phyloP scores from a whole-genome alignment of 2,113 vertebrate species.

The Malurus melanocephalus region DNA sequence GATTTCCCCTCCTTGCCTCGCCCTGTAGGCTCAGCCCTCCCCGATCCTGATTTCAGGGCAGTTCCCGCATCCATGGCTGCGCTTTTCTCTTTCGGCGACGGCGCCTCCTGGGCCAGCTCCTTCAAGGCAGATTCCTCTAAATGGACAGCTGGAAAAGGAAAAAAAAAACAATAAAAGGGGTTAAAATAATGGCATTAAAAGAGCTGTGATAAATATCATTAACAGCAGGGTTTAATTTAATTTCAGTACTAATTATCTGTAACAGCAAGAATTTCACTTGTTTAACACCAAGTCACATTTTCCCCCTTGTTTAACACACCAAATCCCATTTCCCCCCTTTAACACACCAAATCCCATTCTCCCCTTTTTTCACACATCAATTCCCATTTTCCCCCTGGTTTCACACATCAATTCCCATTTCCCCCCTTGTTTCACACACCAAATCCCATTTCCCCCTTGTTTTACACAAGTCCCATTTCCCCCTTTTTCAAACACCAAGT shows the following conservation, averaged over 20 bases:
- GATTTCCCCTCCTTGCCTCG: background rate
- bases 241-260: background rate
- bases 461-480: too few relatives aligned
- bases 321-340: background rate
- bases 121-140: conserved; percentile 75
- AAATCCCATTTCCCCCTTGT: too few relatives aligned
- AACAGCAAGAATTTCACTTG: background rate
- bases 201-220: background rate
- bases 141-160: conserved; percentile 76
- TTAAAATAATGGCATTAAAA: background rate
- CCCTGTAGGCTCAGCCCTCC: background rate
- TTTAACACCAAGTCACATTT: background rate
- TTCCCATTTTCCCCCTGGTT: too few relatives aligned
- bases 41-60: background rate
- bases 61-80: background rate
- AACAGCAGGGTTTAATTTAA: background rate
- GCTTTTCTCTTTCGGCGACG: background rate
- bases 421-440: too few relatives aligned
- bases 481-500: too few relatives aligned
- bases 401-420: too few relatives aligned
- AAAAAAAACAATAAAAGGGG: background rate
- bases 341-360: background rate
- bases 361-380: too few relatives aligned
- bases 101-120: conserved; percentile 17
- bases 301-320: background rate